Evolutionary conservation across 2,797 vertebrate species (phyloP).

Genomic region (Chelon labrosus): DNA sequence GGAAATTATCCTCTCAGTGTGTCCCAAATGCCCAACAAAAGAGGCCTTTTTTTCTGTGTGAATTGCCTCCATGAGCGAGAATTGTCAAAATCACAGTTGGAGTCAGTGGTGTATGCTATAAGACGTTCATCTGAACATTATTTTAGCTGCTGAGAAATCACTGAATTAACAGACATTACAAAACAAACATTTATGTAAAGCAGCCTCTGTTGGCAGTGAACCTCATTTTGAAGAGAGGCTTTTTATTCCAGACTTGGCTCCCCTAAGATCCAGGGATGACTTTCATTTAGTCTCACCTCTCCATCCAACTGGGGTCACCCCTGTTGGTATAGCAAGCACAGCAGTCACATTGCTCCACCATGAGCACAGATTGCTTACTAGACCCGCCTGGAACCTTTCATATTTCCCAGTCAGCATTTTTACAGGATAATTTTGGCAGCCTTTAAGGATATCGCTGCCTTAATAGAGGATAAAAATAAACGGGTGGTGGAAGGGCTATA

Average conservation of each 20-base stretch:
- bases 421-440: constrained; percentile 85
- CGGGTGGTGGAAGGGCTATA: constrained; percentile 81
- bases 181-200: constrained; percentile 67
- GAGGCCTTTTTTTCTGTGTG: constrained; percentile 62
- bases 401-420: constrained; percentile 86
- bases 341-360: constrained; percentile 85
- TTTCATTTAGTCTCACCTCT: constrained; percentile 83
- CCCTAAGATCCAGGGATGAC: constrained; percentile 79
- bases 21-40: constrained; percentile 84
- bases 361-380: constrained; percentile 86
- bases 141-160: neutral
- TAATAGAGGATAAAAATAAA: constrained; percentile 87
- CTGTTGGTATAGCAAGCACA: constrained; percentile 86
- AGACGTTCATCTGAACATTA: constrained; percentile 1
- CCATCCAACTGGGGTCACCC: constrained; percentile 82
- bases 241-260: constrained; percentile 70
- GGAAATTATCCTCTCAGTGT: constrained; percentile 90
- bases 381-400: constrained; percentile 85
- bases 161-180: neutral
- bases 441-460: constrained; percentile 86
- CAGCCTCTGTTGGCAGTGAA: constrained; percentile 47
- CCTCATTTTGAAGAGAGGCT: constrained; percentile 61
- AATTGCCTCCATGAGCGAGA: constrained; percentile 82
- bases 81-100: constrained; percentile 39
- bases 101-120: constrained; percentile 63